Evolutionary conservation across 2,113 vertebrate genomes (phyloP), one percentile per base, ranked within the genome.

Genomic region (Thamnophis sirtalis): DNA sequence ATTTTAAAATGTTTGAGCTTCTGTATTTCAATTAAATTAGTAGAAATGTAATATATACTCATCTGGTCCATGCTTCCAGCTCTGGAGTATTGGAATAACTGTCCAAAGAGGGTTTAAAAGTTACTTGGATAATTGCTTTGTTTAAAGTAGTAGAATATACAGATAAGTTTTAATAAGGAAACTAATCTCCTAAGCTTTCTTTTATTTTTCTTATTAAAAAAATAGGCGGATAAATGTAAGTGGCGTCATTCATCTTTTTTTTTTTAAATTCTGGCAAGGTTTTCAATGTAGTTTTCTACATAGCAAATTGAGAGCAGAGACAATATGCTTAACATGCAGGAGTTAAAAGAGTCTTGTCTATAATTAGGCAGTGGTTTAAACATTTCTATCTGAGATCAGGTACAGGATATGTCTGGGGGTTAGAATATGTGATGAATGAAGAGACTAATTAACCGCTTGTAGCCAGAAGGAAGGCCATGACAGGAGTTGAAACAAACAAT

Each of bases 1-100:
- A 92, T 92, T 91, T 56, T 53, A 87, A 51, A 0, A 53, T 43
- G 49, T 88, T 38, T 73, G 93, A 94, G 84, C 89, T 13, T 4
- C 63, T 53, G n/a, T n/a, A 89, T 43, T 51, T 73, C 60, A 89
- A 21, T 53, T 49, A 91, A 56, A 92, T 91, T 60, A 73, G 88
- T 1, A 1, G 33, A 22, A 91, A 21, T 80, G 68, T 80, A 80
- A 80, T 80, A 80, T 80, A 43, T 80, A 33, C 7, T 80, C 73
- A 80, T 80, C 73, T 38, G 33, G 33, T 7, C 73, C 73, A 80
- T 9, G 33, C 33, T 80, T 80, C 73, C 17, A 80, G 33, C 73
- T 80, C 33, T 80, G 73, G 33, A 43, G 73, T 80, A 38, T 80
- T 80, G 73, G 73, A 80, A 80, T 33, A 80, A 80, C 73, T 19